These are phyloP conservation scores for Aromia moschata DNA, from an alignment of 2,888 invertebrate genomes.

Conservation along the genomic window DNA sequence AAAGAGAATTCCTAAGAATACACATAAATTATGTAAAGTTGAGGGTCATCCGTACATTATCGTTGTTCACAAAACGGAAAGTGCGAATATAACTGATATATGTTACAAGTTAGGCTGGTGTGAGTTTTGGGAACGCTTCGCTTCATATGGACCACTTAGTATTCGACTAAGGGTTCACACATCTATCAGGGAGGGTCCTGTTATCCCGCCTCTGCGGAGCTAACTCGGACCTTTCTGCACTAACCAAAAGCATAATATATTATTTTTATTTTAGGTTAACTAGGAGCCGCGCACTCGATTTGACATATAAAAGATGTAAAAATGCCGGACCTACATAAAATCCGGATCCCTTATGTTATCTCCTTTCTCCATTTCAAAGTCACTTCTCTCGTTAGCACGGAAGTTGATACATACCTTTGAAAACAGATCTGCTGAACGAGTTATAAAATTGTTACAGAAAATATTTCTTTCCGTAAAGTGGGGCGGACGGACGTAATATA, in stretches of 20 bases:
- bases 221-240: constrained; percentile 22
- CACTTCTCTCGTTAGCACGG: neutral
- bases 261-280: constrained; percentile 26
- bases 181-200: constrained; percentile 23
- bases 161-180: constrained; percentile 25
- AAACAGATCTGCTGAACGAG: no score
- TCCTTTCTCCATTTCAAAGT: no score
- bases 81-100: constrained; percentile 31
- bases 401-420: neutral
- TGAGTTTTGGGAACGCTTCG: constrained; percentile 13
- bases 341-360: neutral
- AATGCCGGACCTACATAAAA: constrained; percentile 20
- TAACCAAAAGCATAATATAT: constrained; percentile 23
- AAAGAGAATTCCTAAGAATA: constrained; percentile 30
- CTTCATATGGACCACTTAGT: constrained; percentile 25
- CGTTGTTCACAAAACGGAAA: constrained; percentile 32
- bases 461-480: no score
- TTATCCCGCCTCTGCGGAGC: constrained; percentile 19
- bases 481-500: no score
- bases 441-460: no score
- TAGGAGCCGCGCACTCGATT: constrained; percentile 22
- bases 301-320: constrained; percentile 23
- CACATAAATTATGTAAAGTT: constrained; percentile 33
- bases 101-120: constrained; percentile 21
- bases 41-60: constrained; percentile 24